Evolutionary conservation across 2,797 vertebrate species (phyloP).

Genomic region (Brotula barbata): DNA sequence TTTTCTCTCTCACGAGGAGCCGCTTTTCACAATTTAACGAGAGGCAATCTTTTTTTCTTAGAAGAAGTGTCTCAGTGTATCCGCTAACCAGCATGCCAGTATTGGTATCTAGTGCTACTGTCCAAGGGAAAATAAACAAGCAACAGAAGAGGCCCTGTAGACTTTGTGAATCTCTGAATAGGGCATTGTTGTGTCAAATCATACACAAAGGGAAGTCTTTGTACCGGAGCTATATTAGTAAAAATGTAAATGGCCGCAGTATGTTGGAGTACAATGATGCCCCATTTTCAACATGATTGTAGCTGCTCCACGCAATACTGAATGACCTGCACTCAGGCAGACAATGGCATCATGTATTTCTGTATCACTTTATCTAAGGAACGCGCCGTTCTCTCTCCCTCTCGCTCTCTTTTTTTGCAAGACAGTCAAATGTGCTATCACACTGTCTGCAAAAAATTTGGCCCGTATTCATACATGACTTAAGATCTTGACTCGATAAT

Average conservation of each 20-base stretch:
- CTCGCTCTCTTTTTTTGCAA: not conserved
- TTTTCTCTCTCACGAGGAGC: slow-evolving; percentile 47
- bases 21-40: slow-evolving; percentile 43
- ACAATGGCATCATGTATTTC: not conserved
- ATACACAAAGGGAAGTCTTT: slow-evolving; percentile 49
- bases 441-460: not conserved
- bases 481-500: not conserved
- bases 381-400: not conserved
- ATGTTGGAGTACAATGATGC: slow-evolving; percentile 19
- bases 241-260: slow-evolving; percentile 35
- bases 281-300: slow-evolving; percentile 17
- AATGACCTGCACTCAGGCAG: not conserved
- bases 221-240: slow-evolving; percentile 22
- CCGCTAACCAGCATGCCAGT: slow-evolving; percentile 16
- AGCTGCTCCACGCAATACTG: slow-evolving; percentile 13
- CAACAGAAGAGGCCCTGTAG: slow-evolving; percentile 37
- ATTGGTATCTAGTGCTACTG: slow-evolving; percentile 30
- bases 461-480: not conserved
- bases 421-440: not conserved
- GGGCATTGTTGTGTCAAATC: slow-evolving; percentile 43
- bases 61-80: slow-evolving; percentile 31
- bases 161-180: slow-evolving; percentile 34
- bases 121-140: slow-evolving; percentile 44
- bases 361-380: not conserved
- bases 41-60: slow-evolving; percentile 30